Conservation (phyloP, 1,140 invertebrate genomes). For the Calliphora vicina region DNA sequence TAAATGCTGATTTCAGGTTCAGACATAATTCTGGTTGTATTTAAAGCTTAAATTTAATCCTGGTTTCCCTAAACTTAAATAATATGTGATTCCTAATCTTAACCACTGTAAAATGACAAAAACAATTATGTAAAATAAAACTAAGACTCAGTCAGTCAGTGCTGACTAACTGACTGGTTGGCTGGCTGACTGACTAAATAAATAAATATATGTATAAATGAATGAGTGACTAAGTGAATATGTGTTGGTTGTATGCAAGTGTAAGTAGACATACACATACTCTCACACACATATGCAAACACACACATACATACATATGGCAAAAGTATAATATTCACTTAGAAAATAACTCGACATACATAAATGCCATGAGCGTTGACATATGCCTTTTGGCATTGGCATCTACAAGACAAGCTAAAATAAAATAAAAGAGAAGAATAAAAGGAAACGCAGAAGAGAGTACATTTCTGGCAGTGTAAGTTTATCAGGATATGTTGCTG, state of each 20-base stretch:
- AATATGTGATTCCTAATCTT: too few relatives aligned
- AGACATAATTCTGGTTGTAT: too few relatives aligned
- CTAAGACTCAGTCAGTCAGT: background rate
- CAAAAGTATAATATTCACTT: background rate
- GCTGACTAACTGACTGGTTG: background rate
- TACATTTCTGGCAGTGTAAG: too few relatives aligned
- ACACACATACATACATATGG: background rate
- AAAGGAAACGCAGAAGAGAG: too few relatives aligned
- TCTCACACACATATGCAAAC: too few relatives aligned
- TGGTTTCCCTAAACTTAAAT: too few relatives aligned
- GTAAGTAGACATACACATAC: background rate
- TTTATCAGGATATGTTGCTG: too few relatives aligned
- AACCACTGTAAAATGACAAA: background rate
- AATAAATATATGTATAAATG: background rate
- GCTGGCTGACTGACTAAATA: background rate
- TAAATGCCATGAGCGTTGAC: slow-evolving; percentile 26
- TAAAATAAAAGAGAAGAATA: too few relatives aligned
- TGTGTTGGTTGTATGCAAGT: background rate
- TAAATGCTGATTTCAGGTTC: too few relatives aligned
- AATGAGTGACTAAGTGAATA: background rate
- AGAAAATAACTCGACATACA: slow-evolving; percentile 20
- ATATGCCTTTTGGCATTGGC: slow-evolving; percentile 29
- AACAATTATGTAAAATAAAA: background rate
- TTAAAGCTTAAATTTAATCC: too few relatives aligned
- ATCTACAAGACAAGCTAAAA: background rate